Evolutionary conservation across 1,140 invertebrate species (phyloP), one percentile per base, ranked within the genome.

Genomic region (Hormaphis cornu): DNA sequence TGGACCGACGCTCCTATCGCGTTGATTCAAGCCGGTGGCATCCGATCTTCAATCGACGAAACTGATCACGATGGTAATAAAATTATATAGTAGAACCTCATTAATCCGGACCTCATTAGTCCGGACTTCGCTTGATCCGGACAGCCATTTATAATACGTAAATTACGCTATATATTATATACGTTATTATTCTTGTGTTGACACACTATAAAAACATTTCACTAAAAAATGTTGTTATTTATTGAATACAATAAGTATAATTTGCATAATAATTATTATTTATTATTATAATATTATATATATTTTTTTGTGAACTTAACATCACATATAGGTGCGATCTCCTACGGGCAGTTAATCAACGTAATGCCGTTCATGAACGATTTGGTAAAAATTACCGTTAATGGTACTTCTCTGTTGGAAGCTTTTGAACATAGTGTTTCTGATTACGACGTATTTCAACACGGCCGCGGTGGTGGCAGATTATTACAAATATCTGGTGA

Each of bases 331-430:
- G 82, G 82, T 8, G 76, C 81, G 72, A 81, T 87, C 3, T 82
- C 81, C 0, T 75, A 79, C 69, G 80, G 79, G 40, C 83, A 86
- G 72, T 70, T 87, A 0, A 70, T 84, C 20, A 77, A 79, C 0
- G 80, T 82, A 0, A 73, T 83, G 20, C 86, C 86, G 0, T 88
- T 87, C 72, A 75, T 78, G 10, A 85, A 84, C 72, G 74, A 75
- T 3, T 71, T 84, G 0, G 73, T 82, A 40, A 77, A 82, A 42
- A 75, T 82, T 26, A 73, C 78, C 16, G 73, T 86, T 37, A 76
- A 72, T 24, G 85, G 84, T 12, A 72, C 37, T 9, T 30, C 20
- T 16, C 33, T 75, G 1, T 70, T 35, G 28, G 63, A 74, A 42
- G 52, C 70, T 14, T 63, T 74, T 12, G 73, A 74, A 56, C 37